phyloP scores from a whole-genome alignment of 2,888 invertebrate species.

The Chalcis sispes region DNA sequence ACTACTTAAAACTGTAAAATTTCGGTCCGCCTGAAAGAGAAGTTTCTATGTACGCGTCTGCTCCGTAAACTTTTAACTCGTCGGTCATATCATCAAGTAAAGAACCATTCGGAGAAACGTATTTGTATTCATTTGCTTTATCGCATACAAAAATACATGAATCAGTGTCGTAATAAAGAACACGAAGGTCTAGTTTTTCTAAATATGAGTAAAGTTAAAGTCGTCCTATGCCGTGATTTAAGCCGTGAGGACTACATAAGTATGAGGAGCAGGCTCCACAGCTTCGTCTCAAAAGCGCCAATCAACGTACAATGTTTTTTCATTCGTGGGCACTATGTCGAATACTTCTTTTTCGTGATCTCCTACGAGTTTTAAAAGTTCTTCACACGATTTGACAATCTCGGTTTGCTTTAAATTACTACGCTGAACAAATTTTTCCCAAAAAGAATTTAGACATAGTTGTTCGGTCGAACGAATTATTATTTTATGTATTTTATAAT shows the following conservation, averaged over 20 bases:
- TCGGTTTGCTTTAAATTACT: slow-evolving; percentile 19
- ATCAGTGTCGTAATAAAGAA: slow-evolving; percentile 51
- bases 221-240: slow-evolving; percentile 40
- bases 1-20: slow-evolving; percentile 44
- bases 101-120: not conserved
- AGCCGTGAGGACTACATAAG: slow-evolving; percentile 32
- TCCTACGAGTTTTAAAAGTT: slow-evolving; percentile 19
- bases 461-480: too few species aligned
- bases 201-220: slow-evolving; percentile 66
- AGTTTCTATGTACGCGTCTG: slow-evolving; percentile 24
- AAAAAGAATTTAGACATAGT: slow-evolving; percentile 36
- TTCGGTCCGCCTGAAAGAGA: slow-evolving; percentile 41
- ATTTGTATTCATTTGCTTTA: not conserved
- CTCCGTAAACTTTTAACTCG: slow-evolving; percentile 27
- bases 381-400: slow-evolving; percentile 24
- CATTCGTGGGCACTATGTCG: slow-evolving; percentile 13
- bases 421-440: slow-evolving; percentile 48
- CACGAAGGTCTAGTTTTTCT: slow-evolving; percentile 61
- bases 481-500: too few species aligned
- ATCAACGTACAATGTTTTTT: slow-evolving; percentile 28
- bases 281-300: slow-evolving; percentile 10
- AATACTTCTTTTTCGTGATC: slow-evolving; percentile 13
- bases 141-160: slow-evolving; percentile 23
- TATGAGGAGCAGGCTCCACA: not conserved
- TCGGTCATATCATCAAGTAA: slow-evolving; percentile 48